Conservation (phyloP, 2,888 invertebrate species). For the Chrysotoxum bicinctum region DNA sequence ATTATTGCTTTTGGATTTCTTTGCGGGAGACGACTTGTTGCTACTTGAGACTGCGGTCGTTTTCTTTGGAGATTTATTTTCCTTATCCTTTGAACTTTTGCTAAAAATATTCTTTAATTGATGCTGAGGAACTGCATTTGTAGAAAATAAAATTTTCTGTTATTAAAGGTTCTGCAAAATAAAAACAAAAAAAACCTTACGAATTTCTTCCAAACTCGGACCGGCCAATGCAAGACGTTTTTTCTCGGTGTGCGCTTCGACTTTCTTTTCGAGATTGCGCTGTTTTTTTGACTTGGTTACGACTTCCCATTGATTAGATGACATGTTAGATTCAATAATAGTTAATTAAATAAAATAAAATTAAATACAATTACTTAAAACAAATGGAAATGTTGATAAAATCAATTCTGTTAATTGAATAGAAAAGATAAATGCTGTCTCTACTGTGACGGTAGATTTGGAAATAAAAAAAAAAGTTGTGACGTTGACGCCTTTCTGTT, state of each 20-base stretch:
- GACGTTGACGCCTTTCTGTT: slow-evolving; percentile 68
- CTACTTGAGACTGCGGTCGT: not conserved
- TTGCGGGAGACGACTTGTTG: slow-evolving; percentile 67
- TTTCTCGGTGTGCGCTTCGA: slow-evolving; percentile 83
- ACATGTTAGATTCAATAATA: slow-evolving; percentile 76
- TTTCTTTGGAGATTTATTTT: slow-evolving; percentile 76
- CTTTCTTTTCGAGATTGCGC: slow-evolving; percentile 82
- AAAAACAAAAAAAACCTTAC: slow-evolving; percentile 83
- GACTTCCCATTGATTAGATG: slow-evolving; percentile 87
- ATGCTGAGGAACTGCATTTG: slow-evolving; percentile 85
- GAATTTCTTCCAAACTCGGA: slow-evolving; percentile 89
- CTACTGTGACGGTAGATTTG: slow-evolving; percentile 12
- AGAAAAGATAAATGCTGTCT: slow-evolving; percentile 42
- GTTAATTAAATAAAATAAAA: too few relatives aligned
- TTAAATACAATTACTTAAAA: slow-evolving; percentile 29
- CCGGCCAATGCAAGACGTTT: slow-evolving; percentile 83
- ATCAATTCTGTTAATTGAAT: slow-evolving; percentile 19
- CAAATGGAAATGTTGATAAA: slow-evolving; percentile 27
- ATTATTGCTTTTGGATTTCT: slow-evolving; percentile 62
- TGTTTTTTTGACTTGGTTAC: slow-evolving; percentile 86
- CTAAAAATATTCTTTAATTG: slow-evolving; percentile 87
- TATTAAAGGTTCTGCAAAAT: not conserved
- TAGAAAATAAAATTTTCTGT: not conserved
- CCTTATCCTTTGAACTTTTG: slow-evolving; percentile 85
- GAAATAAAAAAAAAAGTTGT: slow-evolving; percentile 44